These are phyloP conservation scores for Zhengitettix transpicula DNA, from an alignment of 2,888 invertebrate species.

Conservation along the genomic window DNA sequence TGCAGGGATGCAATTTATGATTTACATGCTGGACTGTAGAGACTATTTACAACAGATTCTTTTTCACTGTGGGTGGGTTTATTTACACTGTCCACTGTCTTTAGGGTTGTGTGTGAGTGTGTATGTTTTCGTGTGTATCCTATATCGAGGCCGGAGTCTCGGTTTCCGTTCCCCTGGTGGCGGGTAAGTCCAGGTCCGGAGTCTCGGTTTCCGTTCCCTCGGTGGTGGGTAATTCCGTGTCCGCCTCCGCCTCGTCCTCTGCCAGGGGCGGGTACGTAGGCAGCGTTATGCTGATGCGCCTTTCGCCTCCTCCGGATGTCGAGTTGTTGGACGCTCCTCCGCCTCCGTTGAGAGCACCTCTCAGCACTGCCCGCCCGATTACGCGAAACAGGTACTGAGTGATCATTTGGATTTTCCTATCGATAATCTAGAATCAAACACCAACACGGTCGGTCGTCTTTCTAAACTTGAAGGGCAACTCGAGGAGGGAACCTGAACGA, in stretches of 20 bases:
- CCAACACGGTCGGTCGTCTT: too few species aligned
- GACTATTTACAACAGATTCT: too few species aligned
- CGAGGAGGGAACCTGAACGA: too few species aligned
- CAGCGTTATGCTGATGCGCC: constrained; percentile 42
- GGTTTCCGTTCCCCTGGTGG: constrained; percentile 6
- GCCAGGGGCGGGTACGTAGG: constrained; percentile 46
- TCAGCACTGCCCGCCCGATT: constrained; percentile 56
- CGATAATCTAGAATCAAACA: constrained; percentile 41
- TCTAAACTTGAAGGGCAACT: too few species aligned
- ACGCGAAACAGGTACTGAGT: constrained; percentile 54
- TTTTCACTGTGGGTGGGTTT: too few species aligned
- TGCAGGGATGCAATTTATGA: too few species aligned
- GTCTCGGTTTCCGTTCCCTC: constrained; percentile 4
- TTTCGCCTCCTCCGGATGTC: constrained; percentile 21
- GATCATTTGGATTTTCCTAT: constrained; percentile 56
- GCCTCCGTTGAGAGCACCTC: constrained; percentile 37
- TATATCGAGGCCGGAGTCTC: not conserved
- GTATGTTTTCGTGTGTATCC: not conserved
- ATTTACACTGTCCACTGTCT: not conserved
- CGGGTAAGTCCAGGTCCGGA: constrained; percentile 6
- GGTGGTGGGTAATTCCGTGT: constrained; percentile 7
- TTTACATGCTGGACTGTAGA: too few species aligned
- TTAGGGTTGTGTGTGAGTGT: not conserved
- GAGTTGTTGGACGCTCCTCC: constrained; percentile 25
- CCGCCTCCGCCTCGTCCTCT: constrained; percentile 18